Base-by-base conservation (phyloP, 2,888 invertebrate species). In the Trissolcus japonicus region DNA sequence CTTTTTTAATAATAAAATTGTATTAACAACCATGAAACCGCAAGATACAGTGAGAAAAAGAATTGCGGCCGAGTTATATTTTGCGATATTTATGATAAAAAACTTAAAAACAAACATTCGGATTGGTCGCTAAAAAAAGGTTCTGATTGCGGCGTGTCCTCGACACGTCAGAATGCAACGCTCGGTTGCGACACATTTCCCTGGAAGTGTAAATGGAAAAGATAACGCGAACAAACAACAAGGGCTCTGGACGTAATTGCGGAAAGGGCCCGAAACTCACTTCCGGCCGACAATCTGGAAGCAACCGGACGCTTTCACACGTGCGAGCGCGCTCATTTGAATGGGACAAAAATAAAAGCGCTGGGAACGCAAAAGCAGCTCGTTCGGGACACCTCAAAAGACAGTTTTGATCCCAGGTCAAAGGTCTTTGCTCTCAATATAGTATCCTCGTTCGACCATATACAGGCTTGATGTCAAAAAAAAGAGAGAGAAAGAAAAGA, bases 241-340 rank as follows among this genome's bases (percentile, higher is more conserved):
- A 60, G 65, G 66, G 65, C 60, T 48, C 60, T 62, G 59, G 77
- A 68, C 83, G 79, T 82, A 85, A 85, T 85, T 85, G 83, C 83
- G 80, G 81, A 41, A 83, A 83, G 83, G 83, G 84, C 80, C 84
- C 80, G 81, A 78, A 82, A 82, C 85, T 80, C 71, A 84, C 85
- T 85, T 85, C 85, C 85, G 85, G 79, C 75, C 80, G 63, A 77
- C 73, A 77, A 79, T 79, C 62, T 65, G 46, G 43, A 69, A 48
- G 68, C 60, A 51, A 17, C 53, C 43, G 59, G 46, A 60, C 65
- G 65, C 59, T 35, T 59, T 72, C 72, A 66, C 73, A 73, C 66
- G 73, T 73, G 72, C 57, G 54, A 46, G 43, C 16, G 50, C 62
- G 17, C 63, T 53, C 72, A 55, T 59, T 56, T 63, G 43, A 50